phyloP scores from a whole-genome alignment of 2,113 vertebrate species.

The Nannospalax galili region DNA sequence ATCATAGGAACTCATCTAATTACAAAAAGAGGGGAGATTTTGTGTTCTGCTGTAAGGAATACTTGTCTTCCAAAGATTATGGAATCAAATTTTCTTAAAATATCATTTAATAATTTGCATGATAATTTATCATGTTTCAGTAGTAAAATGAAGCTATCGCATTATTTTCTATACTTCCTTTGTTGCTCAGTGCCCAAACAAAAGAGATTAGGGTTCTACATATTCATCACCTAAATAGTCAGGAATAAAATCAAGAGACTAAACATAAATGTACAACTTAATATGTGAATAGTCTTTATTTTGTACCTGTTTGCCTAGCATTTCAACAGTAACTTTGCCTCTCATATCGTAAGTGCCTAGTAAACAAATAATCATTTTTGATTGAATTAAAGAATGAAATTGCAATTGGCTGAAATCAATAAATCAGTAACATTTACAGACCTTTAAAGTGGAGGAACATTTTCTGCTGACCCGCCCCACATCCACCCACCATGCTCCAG shows the following conservation, averaged over 20 bases:
- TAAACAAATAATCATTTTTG: not conserved
- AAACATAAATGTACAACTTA: not conserved
- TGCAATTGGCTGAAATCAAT: not conserved
- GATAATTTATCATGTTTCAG: slow-evolving; percentile 24
- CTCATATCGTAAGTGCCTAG: not conserved
- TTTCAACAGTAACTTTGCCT: not conserved
- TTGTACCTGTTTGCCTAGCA: not conserved
- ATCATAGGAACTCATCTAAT: slow-evolving; percentile 31
- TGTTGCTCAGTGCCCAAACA: slow-evolving; percentile 1
- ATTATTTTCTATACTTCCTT: not conserved
- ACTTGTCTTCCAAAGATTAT: slow-evolving; percentile 5
- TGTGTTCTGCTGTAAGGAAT: not conserved
- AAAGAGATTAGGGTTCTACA: not conserved
- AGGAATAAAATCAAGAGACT: slow-evolving; percentile 5
- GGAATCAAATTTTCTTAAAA: slow-evolving; percentile 18
- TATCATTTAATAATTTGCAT: not conserved
- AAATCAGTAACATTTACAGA: not conserved
- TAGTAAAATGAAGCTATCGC: not conserved
- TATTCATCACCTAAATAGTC: not conserved
- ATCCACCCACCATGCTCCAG: not conserved
- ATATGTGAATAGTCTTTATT: not conserved
- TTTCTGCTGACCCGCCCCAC: not conserved
- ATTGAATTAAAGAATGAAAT: not conserved
- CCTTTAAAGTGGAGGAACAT: not conserved
- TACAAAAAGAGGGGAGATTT: not conserved